A percentile compares a stretch with the other conserved stretches of the same genome.
Evolutionary conservation across 2,113 vertebrate genomes (phyloP).

Genomic region (Neodon shergylaensis): DNA sequence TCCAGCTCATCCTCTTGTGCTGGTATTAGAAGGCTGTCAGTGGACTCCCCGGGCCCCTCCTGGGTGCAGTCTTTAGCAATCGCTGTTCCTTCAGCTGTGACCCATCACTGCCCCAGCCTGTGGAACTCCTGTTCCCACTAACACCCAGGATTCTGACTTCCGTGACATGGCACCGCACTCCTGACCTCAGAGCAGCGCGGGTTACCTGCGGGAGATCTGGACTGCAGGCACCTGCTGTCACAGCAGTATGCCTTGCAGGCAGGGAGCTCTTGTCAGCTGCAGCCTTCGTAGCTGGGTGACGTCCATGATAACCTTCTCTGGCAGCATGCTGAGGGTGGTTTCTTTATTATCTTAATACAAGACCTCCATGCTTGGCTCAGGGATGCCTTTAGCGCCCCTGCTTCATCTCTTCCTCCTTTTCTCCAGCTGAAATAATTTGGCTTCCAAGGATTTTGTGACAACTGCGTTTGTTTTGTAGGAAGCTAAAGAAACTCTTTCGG

Average conservation of each 20-base stretch:
- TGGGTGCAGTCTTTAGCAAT: not conserved
- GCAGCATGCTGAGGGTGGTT: fast-evolving
- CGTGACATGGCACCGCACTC: not conserved
- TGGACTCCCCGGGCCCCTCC: not conserved
- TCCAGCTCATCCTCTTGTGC: not conserved
- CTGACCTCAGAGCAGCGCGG: not conserved
- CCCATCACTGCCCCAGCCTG: not conserved
- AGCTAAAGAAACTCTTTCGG: conserved; percentile 96
- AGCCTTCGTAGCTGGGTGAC: not conserved
- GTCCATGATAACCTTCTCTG: not conserved
- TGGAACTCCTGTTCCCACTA: not conserved
- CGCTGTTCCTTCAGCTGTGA: not conserved
- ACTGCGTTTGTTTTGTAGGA: conserved; percentile 85
- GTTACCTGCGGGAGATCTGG: not conserved
- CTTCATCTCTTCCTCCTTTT: not conserved
- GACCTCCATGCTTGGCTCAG: not conserved
- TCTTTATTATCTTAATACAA: not conserved
- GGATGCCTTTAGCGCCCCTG: not conserved
- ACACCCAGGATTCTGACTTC: not conserved
- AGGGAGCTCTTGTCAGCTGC: not conserved
- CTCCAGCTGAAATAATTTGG: not conserved
- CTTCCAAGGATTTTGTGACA: not conserved
- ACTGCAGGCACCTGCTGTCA: too few species aligned
- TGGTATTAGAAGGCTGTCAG: not conserved
- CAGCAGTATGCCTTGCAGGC: too few species aligned